Percentiles rank a stretch among this genome's conserved stretches.
phyloP scores from a whole-genome alignment of 2,888 invertebrate species.

The Pyrochroa serraticornis region DNA sequence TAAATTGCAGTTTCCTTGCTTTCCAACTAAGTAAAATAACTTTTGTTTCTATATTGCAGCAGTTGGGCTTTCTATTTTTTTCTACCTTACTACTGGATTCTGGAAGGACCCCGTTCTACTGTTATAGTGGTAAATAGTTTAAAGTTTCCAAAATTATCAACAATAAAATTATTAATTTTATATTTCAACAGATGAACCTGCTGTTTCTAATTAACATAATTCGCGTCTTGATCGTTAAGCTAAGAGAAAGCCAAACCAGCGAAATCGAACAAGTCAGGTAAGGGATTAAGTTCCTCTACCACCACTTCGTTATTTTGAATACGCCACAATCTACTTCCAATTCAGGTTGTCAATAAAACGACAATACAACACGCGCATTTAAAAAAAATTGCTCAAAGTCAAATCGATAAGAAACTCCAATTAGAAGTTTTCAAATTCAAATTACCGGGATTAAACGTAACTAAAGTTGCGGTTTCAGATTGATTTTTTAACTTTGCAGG shows the following conservation, averaged over 20 bases:
- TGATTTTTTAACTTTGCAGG: conserved; percentile 60
- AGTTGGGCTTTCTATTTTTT: conserved; percentile 86
- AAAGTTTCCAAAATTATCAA: too few relatives aligned
- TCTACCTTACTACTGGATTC: conserved; percentile 82
- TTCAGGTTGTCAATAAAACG: background rate
- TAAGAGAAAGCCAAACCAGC: conserved; percentile 73
- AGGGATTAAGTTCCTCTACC: conserved; percentile 41
- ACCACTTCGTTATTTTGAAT: too few relatives aligned
- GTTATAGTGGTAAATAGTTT: conserved; percentile 77
- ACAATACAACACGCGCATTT: background rate
- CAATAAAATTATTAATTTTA: conserved; percentile 1
- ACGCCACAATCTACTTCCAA: background rate
- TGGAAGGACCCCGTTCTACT: conserved; percentile 84
- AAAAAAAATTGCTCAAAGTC: conserved; percentile 3
- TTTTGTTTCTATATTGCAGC: conserved; percentile 37
- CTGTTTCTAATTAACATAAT: conserved; percentile 81
- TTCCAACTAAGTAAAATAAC: too few relatives aligned
- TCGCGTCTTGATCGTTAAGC: conserved; percentile 76
- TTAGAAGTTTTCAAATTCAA: too few relatives aligned
- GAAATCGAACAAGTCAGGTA: conserved; percentile 77
- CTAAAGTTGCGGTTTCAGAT: too few relatives aligned
- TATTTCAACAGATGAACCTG: conserved; percentile 71
- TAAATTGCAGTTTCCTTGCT: too few relatives aligned
- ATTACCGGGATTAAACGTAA: too few relatives aligned
- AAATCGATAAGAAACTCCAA: too few relatives aligned